A percentile compares a stretch with the other conserved stretches of the same genome.
Conservation (phyloP, 2,113 vertebrate genomes). For the Odobenus rosmarus region DNA sequence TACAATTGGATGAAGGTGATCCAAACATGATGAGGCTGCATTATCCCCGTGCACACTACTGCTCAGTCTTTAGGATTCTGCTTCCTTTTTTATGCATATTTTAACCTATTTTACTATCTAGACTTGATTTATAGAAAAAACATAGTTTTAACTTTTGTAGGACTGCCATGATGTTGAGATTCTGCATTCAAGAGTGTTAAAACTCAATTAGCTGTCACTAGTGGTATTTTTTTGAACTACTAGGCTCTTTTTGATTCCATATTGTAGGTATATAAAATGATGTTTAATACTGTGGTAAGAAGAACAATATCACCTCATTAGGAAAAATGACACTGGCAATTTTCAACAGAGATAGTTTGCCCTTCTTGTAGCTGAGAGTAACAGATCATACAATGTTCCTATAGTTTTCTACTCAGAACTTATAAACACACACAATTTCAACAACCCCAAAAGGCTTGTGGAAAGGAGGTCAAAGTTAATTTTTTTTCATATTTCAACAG, state of each 20-base stretch:
- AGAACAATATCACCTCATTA: neutral
- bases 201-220: neutral
- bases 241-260: neutral
- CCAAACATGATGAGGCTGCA: no score
- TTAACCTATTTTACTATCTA: neutral
- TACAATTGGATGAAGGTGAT: neutral
- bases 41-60: fast-evolving
- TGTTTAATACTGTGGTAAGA: neutral
- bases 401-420: neutral
- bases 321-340: neutral
- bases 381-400: neutral
- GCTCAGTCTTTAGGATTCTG: neutral
- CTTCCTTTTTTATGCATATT: neutral
- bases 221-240: neutral
- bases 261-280: neutral
- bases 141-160: neutral
- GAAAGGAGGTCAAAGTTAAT: neutral
- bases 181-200: neutral
- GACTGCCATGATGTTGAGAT: no score
- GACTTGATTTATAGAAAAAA: neutral
- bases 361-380: neutral
- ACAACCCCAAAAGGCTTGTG: neutral
- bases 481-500: neutral
- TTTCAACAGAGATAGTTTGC: neutral
- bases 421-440: neutral